Percentiles rank a stretch among this genome's conserved stretches.
These are phyloP conservation scores for Periophthalmodon schlosseri DNA, from an alignment of 2,113 vertebrate genomes.

Conservation along the genomic window DNA sequence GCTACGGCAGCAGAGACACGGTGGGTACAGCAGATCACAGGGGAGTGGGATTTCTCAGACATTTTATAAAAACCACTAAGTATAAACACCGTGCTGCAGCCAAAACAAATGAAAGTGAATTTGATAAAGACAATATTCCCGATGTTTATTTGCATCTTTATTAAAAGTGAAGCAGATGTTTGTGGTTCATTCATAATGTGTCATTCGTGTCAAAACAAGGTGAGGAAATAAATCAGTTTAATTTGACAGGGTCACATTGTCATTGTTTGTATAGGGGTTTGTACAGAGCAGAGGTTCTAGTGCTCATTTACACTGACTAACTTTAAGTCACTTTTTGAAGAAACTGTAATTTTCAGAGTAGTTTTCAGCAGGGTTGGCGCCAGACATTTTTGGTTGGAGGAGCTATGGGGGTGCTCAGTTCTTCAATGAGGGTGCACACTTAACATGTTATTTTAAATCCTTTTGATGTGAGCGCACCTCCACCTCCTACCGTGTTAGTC, in stretches of 20 bases:
- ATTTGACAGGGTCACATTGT: neutral
- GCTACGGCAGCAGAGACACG: slow-evolving; percentile 21
- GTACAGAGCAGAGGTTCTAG: neutral
- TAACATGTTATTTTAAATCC: too few species aligned
- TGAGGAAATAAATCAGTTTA: neutral
- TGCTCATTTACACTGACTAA: too few species aligned
- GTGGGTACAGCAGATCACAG: slow-evolving; percentile 50
- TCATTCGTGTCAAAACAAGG: neutral
- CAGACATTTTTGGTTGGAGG: too few species aligned
- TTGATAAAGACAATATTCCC: neutral
- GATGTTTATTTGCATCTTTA: neutral
- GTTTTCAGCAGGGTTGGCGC: too few species aligned
- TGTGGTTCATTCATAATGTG: neutral
- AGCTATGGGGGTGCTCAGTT: too few species aligned
- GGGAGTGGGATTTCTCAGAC: slow-evolving; percentile 47
- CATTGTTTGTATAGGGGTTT: neutral
- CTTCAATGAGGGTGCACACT: too few species aligned
- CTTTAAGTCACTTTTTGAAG: too few species aligned
- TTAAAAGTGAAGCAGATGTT: neutral
- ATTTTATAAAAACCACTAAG: slow-evolving; percentile 62
- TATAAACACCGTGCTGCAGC: slow-evolving; percentile 17
- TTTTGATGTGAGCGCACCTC: too few species aligned
- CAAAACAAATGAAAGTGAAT: slow-evolving; percentile 7
- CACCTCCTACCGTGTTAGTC: too few species aligned
- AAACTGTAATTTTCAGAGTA: too few species aligned